Evolutionary conservation across 1,140 invertebrate species (phyloP), one percentile per base, ranked within the genome.

Genomic region (Drosophila tsacasi): DNA sequence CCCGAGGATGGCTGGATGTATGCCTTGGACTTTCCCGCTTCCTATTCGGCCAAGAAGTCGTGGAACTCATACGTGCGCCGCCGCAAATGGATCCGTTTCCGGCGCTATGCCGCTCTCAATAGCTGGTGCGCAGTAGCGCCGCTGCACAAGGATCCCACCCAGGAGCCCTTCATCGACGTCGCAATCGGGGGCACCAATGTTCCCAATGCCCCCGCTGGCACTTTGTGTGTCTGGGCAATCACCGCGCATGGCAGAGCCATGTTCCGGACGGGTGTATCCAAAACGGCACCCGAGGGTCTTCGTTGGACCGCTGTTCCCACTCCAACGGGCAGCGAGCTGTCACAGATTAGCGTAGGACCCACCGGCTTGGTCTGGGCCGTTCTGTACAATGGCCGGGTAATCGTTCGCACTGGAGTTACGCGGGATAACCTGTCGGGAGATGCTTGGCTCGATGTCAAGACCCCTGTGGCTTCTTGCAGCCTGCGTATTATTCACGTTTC

Each of bases 1-100:
- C 96, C 97, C 92, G 96, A 97, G 93, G 97, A 98, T 95, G 97
- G 97, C 42, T 99, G 98, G 98, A 98, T 96, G 35, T 99, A 99
- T 94, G 97, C 98, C 27, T 94, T 98, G 50, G 98, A 99, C 94
- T 99, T 99, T 93, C 97, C 97, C 54, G 95, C 96, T 23, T 95
- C 95, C n/a, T 99, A 96, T 94, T 95, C 95, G 39, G 94, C 96
- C 2, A 95, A 96, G 66, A 98, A 97, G 86, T 95, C 96, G 62
- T 98, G 97, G 97, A 97, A 97, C 80, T 98, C 97, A 15, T 97
- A 96, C 94, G 98, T 99, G 1, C 95, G 98, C 65, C 94, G 97
- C 81, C 94, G 98, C 61, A 97, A 98, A 92, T 98, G 97, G 97
- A 74, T 92, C 42, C 94, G 98, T 59, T 97, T 97, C 93, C 94